These are phyloP conservation scores for Drosophila novamexicana DNA, from an alignment of 1,140 invertebrate genomes.

Conservation along the genomic window DNA sequence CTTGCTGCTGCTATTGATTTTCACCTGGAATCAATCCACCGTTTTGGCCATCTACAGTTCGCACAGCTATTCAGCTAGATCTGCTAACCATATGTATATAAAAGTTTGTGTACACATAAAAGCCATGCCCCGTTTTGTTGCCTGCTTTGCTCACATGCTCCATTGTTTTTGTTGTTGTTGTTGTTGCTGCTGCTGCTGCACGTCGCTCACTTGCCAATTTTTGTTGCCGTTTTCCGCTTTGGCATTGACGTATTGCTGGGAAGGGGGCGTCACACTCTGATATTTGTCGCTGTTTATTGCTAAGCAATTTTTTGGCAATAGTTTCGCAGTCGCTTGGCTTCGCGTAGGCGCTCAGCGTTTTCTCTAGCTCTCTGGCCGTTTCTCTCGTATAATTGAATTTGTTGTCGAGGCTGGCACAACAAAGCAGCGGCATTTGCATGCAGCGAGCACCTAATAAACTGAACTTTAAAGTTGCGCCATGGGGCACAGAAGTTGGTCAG, in stretches of 20 bases:
- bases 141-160: slow-evolving; percentile 7
- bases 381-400: slow-evolving; percentile 71
- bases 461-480: slow-evolving; percentile 57
- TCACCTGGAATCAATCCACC: slow-evolving; percentile 53
- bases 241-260: slow-evolving; percentile 58
- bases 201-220: slow-evolving; percentile 65
- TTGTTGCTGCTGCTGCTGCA: slow-evolving; percentile 32
- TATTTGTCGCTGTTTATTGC: slow-evolving; percentile 73
- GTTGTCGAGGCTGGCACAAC: slow-evolving; percentile 64
- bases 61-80: slow-evolving; percentile 16
- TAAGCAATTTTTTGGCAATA: slow-evolving; percentile 60
- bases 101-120: slow-evolving; percentile 1
- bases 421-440: slow-evolving; percentile 43
- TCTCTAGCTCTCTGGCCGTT: slow-evolving; percentile 25
- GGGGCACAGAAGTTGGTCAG: slow-evolving; percentile 45
- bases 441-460: slow-evolving; percentile 44
- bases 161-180: slow-evolving; percentile 23
- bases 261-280: slow-evolving; percentile 73
- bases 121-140: slow-evolving; percentile 63
- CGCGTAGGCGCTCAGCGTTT: slow-evolving; percentile 54
- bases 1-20: slow-evolving; percentile 67
- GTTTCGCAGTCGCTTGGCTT: slow-evolving; percentile 42
- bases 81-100: not conserved
- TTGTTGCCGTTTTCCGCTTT: slow-evolving; percentile 41
- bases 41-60: slow-evolving; percentile 46